Evolutionary conservation across 2,113 vertebrate genomes (phyloP), one percentile per base, ranked within the genome.

Genomic region (Eulemur rufifrons): DNA sequence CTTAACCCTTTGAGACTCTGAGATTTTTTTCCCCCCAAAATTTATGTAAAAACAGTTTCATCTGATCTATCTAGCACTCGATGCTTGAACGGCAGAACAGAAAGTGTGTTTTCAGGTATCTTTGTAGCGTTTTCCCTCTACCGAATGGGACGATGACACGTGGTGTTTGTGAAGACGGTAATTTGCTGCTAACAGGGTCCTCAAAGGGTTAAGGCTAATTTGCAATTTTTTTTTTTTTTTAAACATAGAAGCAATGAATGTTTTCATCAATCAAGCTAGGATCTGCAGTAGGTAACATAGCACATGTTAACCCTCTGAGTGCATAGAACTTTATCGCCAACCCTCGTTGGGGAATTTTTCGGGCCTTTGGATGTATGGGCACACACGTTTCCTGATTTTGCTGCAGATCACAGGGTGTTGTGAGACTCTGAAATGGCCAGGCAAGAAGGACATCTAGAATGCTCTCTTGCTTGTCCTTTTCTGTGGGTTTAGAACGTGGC

Each of bases 1-100:
- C 98, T 98, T 98, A 98, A 98, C 99, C 98, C 99, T 99, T 98
- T 98, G 98, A 98, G 98, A 99, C 98, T 98, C 98, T 98, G 96
- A 98, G 98, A 96, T 98, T 78, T 61, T 95, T 95, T 50, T 23
- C 0, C 47, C 69, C 56, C 25, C 25, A 10, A 98, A 98, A 98
- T 94, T 94, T 97, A 71, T 96, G 98, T 98, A 96, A 97, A 97
- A 98, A 85, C 94, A 94, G 97, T 98, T 98, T 97, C 97, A 97
- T 92, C 98, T 97, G 97, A 96, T 97, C 73, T 98, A 54, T 97
- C 98, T 97, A 95, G 98, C 97, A 82, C 96, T 98, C 98, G 92
- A 93, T 0, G 94, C 97, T 97, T 95, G 95, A 95, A 94, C 89
- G 97, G 97, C 97, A 89, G 96, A 97, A 98, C 94, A 97, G 81